phyloP scores from a whole-genome alignment of 2,797 vertebrate species.

The Schizopygopsis malacanthus region DNA sequence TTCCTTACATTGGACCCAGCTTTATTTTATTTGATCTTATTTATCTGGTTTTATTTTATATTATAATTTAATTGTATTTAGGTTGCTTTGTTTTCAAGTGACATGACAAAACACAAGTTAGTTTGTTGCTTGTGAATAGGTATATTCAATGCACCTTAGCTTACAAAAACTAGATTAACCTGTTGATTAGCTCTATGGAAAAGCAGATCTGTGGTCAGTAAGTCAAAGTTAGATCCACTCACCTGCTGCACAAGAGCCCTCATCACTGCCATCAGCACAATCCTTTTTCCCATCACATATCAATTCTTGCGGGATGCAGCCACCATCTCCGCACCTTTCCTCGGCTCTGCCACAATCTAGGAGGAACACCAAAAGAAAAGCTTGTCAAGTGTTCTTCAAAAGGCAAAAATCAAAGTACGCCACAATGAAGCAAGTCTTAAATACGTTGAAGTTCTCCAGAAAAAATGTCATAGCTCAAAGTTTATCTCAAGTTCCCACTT shows the following conservation, averaged over 20 bases:
- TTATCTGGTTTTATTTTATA: background rate
- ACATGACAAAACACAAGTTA: background rate
- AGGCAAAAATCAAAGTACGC: background rate
- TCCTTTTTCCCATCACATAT: constrained; percentile 75
- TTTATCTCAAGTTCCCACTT: background rate
- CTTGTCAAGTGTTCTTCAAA: background rate
- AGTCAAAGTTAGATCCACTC: constrained; percentile 33
- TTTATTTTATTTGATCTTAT: background rate
- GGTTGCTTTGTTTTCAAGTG: background rate
- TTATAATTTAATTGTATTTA: background rate
- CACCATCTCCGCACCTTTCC: constrained; percentile 72
- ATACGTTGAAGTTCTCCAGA: background rate
- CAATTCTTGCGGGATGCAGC: constrained; percentile 72
- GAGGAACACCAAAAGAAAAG: background rate
- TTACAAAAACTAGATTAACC: background rate
- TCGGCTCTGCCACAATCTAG: constrained; percentile 73
- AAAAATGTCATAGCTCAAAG: background rate
- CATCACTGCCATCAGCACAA: constrained; percentile 80
- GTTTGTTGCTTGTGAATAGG: background rate
- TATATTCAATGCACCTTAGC: background rate
- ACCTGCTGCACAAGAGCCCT: constrained; percentile 70
- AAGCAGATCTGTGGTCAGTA: background rate
- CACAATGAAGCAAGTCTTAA: background rate
- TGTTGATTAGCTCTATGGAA: background rate
- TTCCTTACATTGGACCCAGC: background rate